phyloP scores from a whole-genome alignment of 2,797 vertebrate genomes.

The Lerista edwardsae region DNA sequence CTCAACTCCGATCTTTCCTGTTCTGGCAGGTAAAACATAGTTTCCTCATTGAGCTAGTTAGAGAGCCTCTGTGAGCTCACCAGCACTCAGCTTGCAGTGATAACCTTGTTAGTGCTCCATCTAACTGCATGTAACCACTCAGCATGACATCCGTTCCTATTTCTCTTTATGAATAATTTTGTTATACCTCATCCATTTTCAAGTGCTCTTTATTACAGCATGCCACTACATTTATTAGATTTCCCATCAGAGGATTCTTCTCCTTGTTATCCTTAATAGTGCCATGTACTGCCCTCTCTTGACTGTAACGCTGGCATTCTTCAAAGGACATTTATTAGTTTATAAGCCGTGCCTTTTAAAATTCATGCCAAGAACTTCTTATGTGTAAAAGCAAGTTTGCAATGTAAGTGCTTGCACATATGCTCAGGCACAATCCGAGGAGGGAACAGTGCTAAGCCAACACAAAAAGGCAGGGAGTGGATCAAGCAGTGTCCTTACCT shows the following conservation, averaged over 20 bases:
- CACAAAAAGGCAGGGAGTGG: background rate
- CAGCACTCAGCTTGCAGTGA: conserved; percentile 74
- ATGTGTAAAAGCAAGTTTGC: conserved; percentile 62
- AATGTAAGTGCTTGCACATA: conserved; percentile 46
- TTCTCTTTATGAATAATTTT: conserved; percentile 87
- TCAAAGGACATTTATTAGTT: conserved; percentile 71
- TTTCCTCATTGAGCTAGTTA: conserved; percentile 69
- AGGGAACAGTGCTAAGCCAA: conserved; percentile 14
- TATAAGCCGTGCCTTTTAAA: conserved; percentile 67
- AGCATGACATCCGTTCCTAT: conserved; percentile 78
- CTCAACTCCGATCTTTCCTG: conserved; percentile 68
- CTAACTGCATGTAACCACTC: conserved; percentile 79
- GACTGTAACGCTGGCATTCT: conserved; percentile 68
- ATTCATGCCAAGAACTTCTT: conserved; percentile 70
- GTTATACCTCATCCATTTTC: conserved; percentile 82
- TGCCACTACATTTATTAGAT: conserved; percentile 77
- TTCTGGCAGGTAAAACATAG: conserved; percentile 61
- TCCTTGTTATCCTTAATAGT: conserved; percentile 78
- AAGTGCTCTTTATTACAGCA: conserved; percentile 79
- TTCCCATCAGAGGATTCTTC: conserved; percentile 78
- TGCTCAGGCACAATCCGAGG: background rate
- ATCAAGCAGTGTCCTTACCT: background rate
- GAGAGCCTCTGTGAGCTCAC: conserved; percentile 72
- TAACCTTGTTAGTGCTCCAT: conserved; percentile 80
- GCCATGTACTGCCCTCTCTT: conserved; percentile 68